These are phyloP conservation scores for Tauraco erythrolophus DNA, from an alignment of 2,113 vertebrate species.

Conservation along the genomic window DNA sequence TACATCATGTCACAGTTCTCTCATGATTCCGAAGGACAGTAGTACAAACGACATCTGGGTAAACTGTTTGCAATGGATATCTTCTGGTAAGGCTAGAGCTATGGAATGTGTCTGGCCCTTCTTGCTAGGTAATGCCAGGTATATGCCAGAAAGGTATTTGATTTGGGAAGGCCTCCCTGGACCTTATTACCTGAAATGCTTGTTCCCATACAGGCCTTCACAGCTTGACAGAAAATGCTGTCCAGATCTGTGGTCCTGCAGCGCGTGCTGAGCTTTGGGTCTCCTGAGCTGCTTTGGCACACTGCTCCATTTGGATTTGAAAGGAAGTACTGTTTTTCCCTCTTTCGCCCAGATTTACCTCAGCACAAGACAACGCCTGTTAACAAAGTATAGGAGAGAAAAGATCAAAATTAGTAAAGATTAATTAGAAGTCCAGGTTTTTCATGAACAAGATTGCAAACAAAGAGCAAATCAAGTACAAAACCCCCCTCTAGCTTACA, in stretches of 20 bases:
- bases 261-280: not conserved
- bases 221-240: not conserved
- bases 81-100: not conserved
- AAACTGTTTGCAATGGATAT: not conserved
- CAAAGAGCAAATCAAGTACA: not conserved
- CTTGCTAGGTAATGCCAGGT: not conserved
- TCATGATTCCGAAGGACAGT: not conserved
- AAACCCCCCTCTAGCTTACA: not conserved
- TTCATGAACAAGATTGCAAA: not conserved
- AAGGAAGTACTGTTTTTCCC: not conserved
- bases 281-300: not conserved
- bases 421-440: not conserved
- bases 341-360: not conserved
- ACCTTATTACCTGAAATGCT: not conserved
- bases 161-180: not conserved
- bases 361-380: not conserved
- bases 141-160: not conserved
- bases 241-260: not conserved
- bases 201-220: not conserved
- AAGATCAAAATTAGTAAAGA: not conserved
- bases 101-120: not conserved
- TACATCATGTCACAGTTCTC: not conserved
- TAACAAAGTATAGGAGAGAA: not conserved
- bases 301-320: not conserved
- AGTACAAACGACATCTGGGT: not conserved